Conservation (phyloP, 1,140 invertebrate species). For the Helicorthomorpha holstii region DNA sequence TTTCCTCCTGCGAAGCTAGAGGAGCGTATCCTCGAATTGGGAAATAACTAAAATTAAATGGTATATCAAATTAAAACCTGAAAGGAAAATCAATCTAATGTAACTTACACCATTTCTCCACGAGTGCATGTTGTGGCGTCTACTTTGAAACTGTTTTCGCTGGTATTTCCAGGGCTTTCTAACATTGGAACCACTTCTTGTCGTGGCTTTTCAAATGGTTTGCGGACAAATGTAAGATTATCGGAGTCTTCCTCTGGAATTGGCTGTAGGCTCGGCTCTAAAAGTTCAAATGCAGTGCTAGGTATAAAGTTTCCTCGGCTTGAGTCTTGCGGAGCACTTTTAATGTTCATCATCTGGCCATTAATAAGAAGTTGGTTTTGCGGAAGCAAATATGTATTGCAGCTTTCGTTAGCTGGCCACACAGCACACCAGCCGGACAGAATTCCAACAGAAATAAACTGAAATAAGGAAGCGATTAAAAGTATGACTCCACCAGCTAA, state of each 20-base stretch:
- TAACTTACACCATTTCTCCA: background rate
- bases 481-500: background rate
- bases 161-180: too few species aligned
- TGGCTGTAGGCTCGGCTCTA: too few species aligned
- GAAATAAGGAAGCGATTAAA: background rate
- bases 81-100: background rate
- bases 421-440: background rate
- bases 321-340: too few species aligned
- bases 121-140: background rate
- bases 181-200: too few species aligned
- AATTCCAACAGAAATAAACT: background rate
- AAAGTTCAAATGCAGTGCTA: too few species aligned
- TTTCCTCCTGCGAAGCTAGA: background rate
- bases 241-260: too few species aligned
- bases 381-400: background rate
- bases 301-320: too few species aligned
- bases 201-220: too few species aligned
- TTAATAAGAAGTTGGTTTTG: background rate
- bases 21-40: background rate
- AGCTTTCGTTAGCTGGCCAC: background rate
- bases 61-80: background rate
- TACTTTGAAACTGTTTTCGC: background rate
- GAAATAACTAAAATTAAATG: background rate
- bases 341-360: background rate
- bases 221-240: too few species aligned